Base-by-base conservation (phyloP, 2,888 invertebrate genomes). In the Ennomos fuscantarius region DNA sequence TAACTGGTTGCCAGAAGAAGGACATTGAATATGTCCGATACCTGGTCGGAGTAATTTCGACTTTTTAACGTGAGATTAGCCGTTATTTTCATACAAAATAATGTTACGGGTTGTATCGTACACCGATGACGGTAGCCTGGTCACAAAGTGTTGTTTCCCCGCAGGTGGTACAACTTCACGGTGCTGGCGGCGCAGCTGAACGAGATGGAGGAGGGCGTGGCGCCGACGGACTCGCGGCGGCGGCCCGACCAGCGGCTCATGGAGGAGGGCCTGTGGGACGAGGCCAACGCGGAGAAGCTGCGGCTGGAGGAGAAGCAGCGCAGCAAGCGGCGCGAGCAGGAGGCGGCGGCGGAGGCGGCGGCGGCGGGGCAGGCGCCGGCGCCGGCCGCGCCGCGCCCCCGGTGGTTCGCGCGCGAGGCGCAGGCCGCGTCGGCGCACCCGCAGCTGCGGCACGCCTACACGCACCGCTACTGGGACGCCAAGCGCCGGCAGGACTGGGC, bases 171-270 rank as follows among this genome's bases (percentile, higher is more conserved):
- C 92, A 96, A 97, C 91, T 99, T 99, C 91, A 99, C 99, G 44
- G 93, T 96, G 82, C 93, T 99, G 74, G 99, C 99, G 52, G 96
- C 98, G 80, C 99, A 99, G 89, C 93, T 99, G 73, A 99, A 99
- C 89, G 99, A 99, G 91, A 93, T 94, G 43, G 99, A 99, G 88
- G 95, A 95, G 6, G 96, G 95, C 62, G 95, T 99, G 32, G 98
- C 99, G 48, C 99, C 99, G 9, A 99, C 99, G 0, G 99, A 99
- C 93, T 96, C 97, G 50, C 94, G 99, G 34, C 87, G 94, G 50
- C 94, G 99, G 55, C 99, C 99, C 57, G 99, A 99, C 94, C 99
- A 99, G 92, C 94, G 99, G 49, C 94, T 98, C 70, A 99, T 99
- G 99, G 99, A 99, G 88, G 94, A 97, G 62, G 98, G 98, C 2